Conservation (phyloP, 2,797 vertebrate genomes). For the Sphaeramia orbicularis region DNA sequence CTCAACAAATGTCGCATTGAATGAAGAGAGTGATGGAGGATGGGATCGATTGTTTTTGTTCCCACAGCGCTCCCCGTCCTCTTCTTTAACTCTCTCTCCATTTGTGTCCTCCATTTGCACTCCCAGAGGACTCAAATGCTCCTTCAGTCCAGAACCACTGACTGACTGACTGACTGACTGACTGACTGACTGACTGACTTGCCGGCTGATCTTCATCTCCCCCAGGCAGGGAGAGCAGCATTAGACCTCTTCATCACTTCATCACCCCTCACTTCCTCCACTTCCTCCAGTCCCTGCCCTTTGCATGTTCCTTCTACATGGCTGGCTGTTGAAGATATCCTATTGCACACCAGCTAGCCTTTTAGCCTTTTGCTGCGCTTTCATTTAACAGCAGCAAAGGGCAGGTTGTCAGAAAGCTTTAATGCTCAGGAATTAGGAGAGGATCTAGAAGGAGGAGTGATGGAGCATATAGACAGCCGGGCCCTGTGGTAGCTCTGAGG, state of each 20-base stretch:
- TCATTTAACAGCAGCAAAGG: constrained; percentile 24
- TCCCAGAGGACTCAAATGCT: constrained; percentile 38
- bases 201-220: constrained; percentile 15
- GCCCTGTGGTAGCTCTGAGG: background rate
- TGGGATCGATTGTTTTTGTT: constrained; percentile 56
- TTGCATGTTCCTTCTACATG: constrained; percentile 53
- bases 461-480: constrained; percentile 3
- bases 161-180: constrained; percentile 17
- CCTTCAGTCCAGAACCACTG: constrained; percentile 4
- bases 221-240: constrained; percentile 17
- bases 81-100: constrained; percentile 18
- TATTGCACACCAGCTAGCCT: constrained; percentile 35
- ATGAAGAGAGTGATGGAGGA: constrained; percentile 60
- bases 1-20: constrained; percentile 67
- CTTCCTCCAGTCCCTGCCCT: constrained; percentile 39
- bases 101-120: constrained; percentile 15
- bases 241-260: constrained; percentile 27
- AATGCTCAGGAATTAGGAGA: constrained; percentile 5
- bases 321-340: constrained; percentile 35
- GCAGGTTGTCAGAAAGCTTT: constrained; percentile 11
- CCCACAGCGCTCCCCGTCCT: constrained; percentile 8
- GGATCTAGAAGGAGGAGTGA: constrained; percentile 8
- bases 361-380: constrained; percentile 29
- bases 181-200: constrained; percentile 17
- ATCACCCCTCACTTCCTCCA: constrained; percentile 24